Conservation (phyloP, 2,797 vertebrate species). For the Coilia nasus region DNA sequence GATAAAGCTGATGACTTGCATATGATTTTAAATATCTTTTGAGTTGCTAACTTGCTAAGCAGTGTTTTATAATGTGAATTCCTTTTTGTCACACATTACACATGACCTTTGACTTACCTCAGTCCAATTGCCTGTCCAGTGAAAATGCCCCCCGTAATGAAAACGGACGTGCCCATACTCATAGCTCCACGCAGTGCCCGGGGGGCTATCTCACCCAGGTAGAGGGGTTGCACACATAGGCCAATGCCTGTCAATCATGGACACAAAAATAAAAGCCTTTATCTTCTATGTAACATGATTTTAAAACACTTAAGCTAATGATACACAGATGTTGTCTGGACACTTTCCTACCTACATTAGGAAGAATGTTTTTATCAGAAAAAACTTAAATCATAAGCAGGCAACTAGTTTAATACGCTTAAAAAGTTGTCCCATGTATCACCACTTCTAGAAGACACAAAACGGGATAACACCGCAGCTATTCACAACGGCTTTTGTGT, state of each 20-base stretch:
- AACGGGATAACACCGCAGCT: conserved; percentile 1
- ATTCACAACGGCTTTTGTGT: neutral
- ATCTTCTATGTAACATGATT: neutral
- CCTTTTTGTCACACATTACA: neutral
- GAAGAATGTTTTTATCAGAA: no score
- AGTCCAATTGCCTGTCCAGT: conserved; percentile 86
- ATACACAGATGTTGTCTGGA: no score
- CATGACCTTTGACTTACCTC: conserved; percentile 66
- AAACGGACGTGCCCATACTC: conserved; percentile 85
- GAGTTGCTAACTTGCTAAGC: neutral
- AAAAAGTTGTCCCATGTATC: no score
- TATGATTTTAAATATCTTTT: neutral
- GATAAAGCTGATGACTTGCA: neutral
- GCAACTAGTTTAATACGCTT: no score
- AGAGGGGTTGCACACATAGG: conserved; percentile 85
- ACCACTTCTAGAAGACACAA: neutral
- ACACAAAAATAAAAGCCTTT: neutral
- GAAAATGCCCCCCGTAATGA: conserved; percentile 85
- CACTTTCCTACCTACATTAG: no score
- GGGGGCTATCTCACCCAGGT: conserved; percentile 86
- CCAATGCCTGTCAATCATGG: conserved; percentile 73
- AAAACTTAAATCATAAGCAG: no score
- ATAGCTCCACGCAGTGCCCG: conserved; percentile 80
- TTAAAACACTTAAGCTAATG: no score
- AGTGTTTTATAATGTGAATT: neutral